Evolutionary conservation across 2,113 vertebrate species (phyloP).

Genomic region (Gadus macrocephalus): DNA sequence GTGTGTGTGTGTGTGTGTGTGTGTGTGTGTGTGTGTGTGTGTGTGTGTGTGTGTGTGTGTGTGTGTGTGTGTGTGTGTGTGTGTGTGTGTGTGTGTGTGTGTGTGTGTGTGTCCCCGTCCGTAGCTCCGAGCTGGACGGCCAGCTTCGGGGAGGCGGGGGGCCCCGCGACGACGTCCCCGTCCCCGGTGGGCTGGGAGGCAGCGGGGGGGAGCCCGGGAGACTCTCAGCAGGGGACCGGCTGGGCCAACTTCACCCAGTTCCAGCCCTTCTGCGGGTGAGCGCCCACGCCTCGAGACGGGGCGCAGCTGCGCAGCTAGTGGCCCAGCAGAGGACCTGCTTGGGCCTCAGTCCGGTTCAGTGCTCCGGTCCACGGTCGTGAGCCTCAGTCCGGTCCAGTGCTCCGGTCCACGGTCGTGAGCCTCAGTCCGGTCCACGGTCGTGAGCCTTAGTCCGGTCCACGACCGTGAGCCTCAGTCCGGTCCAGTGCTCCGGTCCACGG

Average conservation of each 20-base stretch:
- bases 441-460: too few species aligned
- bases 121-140: slow-evolving; percentile 79
- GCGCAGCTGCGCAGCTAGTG: too few species aligned
- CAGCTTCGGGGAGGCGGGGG: slow-evolving; percentile 74
- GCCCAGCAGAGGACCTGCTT: background rate
- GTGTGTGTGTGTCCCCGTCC: too few species aligned
- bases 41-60: background rate
- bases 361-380: too few species aligned
- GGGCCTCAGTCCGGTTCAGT: background rate
- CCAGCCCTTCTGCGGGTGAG: slow-evolving; percentile 89
- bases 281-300: background rate
- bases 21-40: too few species aligned
- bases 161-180: slow-evolving; percentile 44
- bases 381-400: too few species aligned
- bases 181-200: slow-evolving; percentile 78
- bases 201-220: slow-evolving; percentile 23
- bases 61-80: too few species aligned
- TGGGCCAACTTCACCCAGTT: slow-evolving; percentile 93
- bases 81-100: too few species aligned
- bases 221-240: slow-evolving; percentile 70
- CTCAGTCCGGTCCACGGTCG: too few species aligned
- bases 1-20: background rate
- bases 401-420: too few species aligned
- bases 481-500: too few species aligned
- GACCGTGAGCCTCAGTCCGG: too few species aligned